Percentiles rank a stretch among this genome's conserved stretches.
phyloP scores from a whole-genome alignment of 1,140 invertebrate species.

The Hesperophylax magnus region DNA sequence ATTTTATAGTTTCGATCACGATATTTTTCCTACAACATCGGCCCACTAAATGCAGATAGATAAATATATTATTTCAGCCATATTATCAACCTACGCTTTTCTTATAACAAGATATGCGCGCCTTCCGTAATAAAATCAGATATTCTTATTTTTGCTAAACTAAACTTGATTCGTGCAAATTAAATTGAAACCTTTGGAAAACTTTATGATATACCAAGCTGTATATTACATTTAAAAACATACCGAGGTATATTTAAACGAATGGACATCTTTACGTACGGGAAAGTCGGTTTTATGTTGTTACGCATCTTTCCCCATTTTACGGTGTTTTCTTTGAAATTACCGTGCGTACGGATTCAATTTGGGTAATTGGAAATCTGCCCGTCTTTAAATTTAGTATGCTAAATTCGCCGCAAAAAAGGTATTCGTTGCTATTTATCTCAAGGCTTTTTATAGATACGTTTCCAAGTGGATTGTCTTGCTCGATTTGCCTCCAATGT shows the following conservation, averaged over 20 bases:
- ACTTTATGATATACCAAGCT: neutral
- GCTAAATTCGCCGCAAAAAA: constrained; percentile 31
- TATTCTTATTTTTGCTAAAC: too few relatives aligned
- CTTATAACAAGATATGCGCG: too few relatives aligned
- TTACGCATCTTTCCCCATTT: constrained; percentile 5
- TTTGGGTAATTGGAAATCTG: constrained; percentile 35
- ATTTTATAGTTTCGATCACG: too few relatives aligned
- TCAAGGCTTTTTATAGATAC: constrained; percentile 18
- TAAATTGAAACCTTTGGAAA: constrained; percentile 6
- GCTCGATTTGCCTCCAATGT: constrained; percentile 24
- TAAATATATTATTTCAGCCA: too few relatives aligned
- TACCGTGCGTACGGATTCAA: constrained; percentile 30
- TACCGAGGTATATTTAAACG: neutral
- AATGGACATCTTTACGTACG: constrained; percentile 14
- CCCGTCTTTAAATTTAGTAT: constrained; percentile 3
- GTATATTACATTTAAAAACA: neutral
- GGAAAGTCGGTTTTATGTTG: constrained; percentile 30
- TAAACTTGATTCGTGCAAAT: neutral
- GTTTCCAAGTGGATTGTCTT: constrained; percentile 26
- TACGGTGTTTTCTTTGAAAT: constrained; percentile 36
- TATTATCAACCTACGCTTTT: too few relatives aligned
- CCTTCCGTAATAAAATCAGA: too few relatives aligned
- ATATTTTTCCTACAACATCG: too few relatives aligned
- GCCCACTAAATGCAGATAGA: too few relatives aligned
- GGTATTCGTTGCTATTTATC: neutral